Percentiles rank a stretch among this genome's conserved stretches.
These are phyloP conservation scores for zebrafish (Danio rerio) DNA, from an alignment of 2,113 vertebrate species.

Conservation along the genomic window DNA sequence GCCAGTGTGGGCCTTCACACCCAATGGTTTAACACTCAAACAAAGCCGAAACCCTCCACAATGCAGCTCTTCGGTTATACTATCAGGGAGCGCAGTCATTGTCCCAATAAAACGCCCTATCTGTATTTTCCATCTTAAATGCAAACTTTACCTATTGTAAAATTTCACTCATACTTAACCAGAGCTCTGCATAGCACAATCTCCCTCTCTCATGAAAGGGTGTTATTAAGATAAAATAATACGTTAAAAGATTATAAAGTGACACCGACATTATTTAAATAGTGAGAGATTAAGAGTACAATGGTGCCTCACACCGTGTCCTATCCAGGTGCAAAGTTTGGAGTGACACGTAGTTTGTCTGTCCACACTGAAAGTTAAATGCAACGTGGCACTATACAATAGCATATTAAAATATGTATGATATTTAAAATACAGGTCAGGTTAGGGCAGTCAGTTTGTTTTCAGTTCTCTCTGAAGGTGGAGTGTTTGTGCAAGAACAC, in stretches of 20 bases:
- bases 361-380: conserved; percentile 8
- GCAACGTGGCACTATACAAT: background rate
- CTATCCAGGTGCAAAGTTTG: conserved; percentile 21
- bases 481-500: background rate
- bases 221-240: conserved; percentile 27
- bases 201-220: background rate
- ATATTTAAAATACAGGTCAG: background rate
- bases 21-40: conserved; percentile 12
- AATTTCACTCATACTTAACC: conserved; percentile 1
- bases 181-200: background rate
- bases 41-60: conserved; percentile 25
- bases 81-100: conserved; percentile 19
- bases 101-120: conserved; percentile 21
- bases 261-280: conserved; percentile 27
- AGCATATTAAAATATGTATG: background rate
- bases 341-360: background rate
- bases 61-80: background rate
- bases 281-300: conserved; percentile 21
- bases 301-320: conserved; percentile 8
- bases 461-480: background rate
- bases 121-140: conserved; percentile 32
- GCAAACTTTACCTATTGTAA: conserved; percentile 42
- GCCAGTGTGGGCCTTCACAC: conserved; percentile 34
- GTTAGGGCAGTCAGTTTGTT: background rate
- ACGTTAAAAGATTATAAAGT: conserved; percentile 38